Base-by-base conservation (phyloP, 1,140 invertebrate species). In the Neuroterus valhalla region DNA sequence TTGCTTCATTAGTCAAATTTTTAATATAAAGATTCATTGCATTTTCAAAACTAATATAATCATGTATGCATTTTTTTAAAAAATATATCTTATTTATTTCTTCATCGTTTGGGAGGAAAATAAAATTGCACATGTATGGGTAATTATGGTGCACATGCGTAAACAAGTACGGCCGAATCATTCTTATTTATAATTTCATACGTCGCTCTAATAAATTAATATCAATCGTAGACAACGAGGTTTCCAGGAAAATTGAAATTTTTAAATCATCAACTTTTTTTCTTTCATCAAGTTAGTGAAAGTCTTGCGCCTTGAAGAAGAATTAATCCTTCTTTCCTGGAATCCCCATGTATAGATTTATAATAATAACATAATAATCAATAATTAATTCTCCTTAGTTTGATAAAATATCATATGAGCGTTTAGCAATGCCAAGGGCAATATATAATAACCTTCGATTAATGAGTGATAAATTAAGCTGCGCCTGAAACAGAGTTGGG, bases 61-160 rank as follows among this genome's bases (percentile, higher is more conserved):
- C n/a, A n/a, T 8, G 6, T 38, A 38, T 10, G 10, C 31, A 38
- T 38, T 8, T 38, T 38, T 38, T 38, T 38, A 5, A 38, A 38
- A 38, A 38, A 1, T 5, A 8, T 5, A 38, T 8, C 10, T 38
- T 31, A 5, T 8, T 10, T 6, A 38, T 8, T 38, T 38, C 10
- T 5, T 38, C 1, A 38, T 38, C 10, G 31, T 38, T 38, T 38
- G 8, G 10, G 10, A 38, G 31, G 31, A 38, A 26, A 62, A 15
- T 5, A 26, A 62, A 26, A 26, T 48, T 62, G 52, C 21, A 26
- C 23, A 26, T 62, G 2, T 23, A 15, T 62, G 52, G 23, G 23
- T 62, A 31, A n/a, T 48, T 62, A 31, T 38, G 55, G 31, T 62
- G 55, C 55, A 62, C 55, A 62, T 38, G 55, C 55, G 55, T 62